Conservation (phyloP, 1,140 invertebrate species). For the Argopecten irradians region DNA sequence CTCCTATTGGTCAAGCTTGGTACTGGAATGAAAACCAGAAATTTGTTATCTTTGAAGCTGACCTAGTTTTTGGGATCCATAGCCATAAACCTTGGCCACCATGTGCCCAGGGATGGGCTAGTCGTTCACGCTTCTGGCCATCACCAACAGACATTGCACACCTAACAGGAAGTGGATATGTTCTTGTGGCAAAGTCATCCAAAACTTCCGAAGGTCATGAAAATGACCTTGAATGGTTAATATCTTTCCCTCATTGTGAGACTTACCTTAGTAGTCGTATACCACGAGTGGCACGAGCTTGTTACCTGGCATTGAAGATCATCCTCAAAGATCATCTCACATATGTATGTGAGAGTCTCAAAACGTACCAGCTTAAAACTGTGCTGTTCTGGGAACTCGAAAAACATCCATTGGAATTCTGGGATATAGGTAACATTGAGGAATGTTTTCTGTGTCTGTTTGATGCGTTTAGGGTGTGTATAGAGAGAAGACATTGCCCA, state of each 20-base stretch:
- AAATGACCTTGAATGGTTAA: constrained; percentile 23
- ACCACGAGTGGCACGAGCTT: constrained; percentile 30
- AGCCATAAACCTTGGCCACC: neutral
- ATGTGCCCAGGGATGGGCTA: neutral
- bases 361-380: constrained; percentile 33
- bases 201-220: neutral
- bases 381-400: constrained; percentile 37
- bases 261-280: neutral
- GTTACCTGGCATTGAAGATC: constrained; percentile 31
- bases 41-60: constrained; percentile 29
- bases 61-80: neutral
- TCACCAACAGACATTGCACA: neutral
- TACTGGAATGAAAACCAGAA: constrained; percentile 27
- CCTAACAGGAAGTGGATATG: neutral
- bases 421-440: constrained; percentile 27
- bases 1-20: constrained; percentile 13
- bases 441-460: constrained; percentile 40
- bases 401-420: constrained; percentile 35
- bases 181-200: neutral
- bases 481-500: constrained; percentile 21
- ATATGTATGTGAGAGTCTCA: constrained; percentile 25
- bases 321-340: constrained; percentile 31
- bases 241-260: constrained; percentile 13
- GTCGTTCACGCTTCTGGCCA: neutral
- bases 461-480: neutral